A percentile compares a stretch with the other conserved stretches of the same genome.
Evolutionary conservation across 1,140 invertebrate genomes (phyloP).

Genomic region (Battus philenor): DNA sequence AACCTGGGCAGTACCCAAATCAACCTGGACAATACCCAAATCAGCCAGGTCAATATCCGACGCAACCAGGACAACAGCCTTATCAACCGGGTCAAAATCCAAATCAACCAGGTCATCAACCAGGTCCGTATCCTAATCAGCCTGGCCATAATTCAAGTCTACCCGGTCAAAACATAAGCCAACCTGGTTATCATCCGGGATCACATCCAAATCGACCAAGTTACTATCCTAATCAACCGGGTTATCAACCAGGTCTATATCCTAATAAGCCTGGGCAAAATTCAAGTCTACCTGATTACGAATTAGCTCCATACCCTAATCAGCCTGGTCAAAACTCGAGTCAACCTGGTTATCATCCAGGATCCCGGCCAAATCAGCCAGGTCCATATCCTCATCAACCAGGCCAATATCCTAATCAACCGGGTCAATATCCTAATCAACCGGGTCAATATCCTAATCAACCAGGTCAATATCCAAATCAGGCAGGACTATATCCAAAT

Average conservation of each 20-base stretch:
- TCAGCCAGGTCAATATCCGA: conserved; percentile 17
- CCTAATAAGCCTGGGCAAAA: conserved; percentile 1
- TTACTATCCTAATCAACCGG: conserved; percentile 10
- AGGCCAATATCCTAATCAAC: conserved; percentile 1
- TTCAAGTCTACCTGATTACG: neutral
- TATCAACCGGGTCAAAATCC: conserved; percentile 15
- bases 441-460: conserved; percentile 6
- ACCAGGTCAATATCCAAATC: neutral
- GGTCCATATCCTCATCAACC: neutral
- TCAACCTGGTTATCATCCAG: conserved; percentile 1
- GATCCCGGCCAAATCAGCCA: neutral
- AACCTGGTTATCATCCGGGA: neutral
- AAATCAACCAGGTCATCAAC: conserved; percentile 3
- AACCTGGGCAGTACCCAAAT: conserved; percentile 11
- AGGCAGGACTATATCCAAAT: conserved; percentile 1
- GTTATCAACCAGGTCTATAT: neutral
- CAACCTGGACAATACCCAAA: conserved; percentile 13
- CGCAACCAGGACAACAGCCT: conserved; percentile 8
- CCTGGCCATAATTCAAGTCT: neutral
- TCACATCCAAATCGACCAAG: conserved; percentile 9
- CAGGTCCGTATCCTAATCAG: conserved; percentile 3
- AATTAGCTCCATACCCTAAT: neutral
- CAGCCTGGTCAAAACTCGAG: neutral
- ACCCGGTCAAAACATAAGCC: neutral
- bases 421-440: conserved; percentile 1